Base-by-base conservation (phyloP, 2,888 invertebrate species). In the Nemapogon koenigi region DNA sequence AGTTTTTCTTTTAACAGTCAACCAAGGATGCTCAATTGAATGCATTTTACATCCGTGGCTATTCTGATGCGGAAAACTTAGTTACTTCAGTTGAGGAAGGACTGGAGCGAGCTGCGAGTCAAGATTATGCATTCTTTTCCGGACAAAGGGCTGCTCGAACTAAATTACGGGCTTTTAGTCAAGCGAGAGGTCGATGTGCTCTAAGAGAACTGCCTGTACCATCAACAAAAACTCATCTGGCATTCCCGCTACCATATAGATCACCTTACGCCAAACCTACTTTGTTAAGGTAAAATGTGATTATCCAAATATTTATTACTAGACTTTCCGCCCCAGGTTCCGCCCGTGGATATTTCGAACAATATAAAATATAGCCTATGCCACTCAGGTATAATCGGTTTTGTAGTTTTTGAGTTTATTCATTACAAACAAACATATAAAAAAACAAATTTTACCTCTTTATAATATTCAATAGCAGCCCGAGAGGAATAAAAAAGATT, bases 61-160 rank as follows among this genome's bases (percentile, higher is more conserved):
- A 81, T 54, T 72, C 80, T 1, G 66, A 76, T 27, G 73, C 80
- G 1, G 73, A 76, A 49, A 67, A 80, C 48, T 51, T 81, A 47
- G 81, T 82, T 22, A 57, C 65, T 1, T 68, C 80, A 11, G 69
- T 80, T 0, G 75, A 72, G 42, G 79, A 79, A 42, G 86, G 86
- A 0, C 52, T 86, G 4, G 59, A 73, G 4, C 78, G 81, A 17
- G 83, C 82, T 1, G 76, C 76, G 0, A 59, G 28, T 6, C 82
- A 83, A 19, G 81, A 82, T 45, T 86, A 84, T 42, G 85, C 84
- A 6, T 84, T 86, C 51, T 86, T 86, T 48, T 82, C 83, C 0
- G 82, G 83, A n/a, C 82, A 83, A 30, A 75, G 83, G 10, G 63
- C 80, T 0, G 86, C 85, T 0, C 65, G 85, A 8, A 69, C 80